Evolutionary conservation across 2,113 vertebrate genomes (phyloP).

Genomic region (Scomber japonicus): DNA sequence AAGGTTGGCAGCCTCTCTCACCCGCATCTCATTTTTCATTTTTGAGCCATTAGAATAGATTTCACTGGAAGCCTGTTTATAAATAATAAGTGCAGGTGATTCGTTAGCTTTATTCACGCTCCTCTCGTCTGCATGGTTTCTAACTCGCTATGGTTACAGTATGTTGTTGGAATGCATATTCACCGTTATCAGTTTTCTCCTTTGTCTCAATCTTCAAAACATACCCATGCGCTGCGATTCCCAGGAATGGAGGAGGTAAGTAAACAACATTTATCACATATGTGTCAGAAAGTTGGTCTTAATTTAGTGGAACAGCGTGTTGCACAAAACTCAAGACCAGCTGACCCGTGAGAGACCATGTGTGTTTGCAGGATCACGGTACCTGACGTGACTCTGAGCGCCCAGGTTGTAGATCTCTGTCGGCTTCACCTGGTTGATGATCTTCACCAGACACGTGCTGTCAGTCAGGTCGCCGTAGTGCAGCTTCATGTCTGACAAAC

Average conservation of each 20-base stretch:
- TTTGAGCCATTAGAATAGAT: no score
- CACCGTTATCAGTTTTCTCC: background rate
- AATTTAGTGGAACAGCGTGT: background rate
- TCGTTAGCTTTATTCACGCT: background rate
- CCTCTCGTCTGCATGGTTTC: background rate
- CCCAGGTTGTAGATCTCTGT: constrained; percentile 98
- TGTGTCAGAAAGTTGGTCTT: background rate
- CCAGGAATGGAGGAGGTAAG: background rate
- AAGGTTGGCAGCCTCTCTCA: no score
- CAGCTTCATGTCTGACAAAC: constrained; percentile 93
- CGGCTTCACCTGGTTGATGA: constrained; percentile 96
- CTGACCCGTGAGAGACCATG: no score
- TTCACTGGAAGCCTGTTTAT: no score
- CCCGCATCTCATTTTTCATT: no score
- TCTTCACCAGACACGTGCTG: constrained; percentile 98
- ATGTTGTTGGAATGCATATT: background rate
- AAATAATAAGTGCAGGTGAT: no score
- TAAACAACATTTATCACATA: background rate
- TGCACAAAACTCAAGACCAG: background rate
- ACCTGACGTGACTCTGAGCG: constrained; percentile 98
- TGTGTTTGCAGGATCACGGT: constrained; percentile 39
- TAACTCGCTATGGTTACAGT: background rate
- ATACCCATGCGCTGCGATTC: background rate
- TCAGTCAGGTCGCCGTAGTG: constrained; percentile 98
- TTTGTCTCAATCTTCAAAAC: constrained; percentile 10